Conservation (phyloP, 2,888 invertebrate species). For the Drosophila helvetica region DNA sequence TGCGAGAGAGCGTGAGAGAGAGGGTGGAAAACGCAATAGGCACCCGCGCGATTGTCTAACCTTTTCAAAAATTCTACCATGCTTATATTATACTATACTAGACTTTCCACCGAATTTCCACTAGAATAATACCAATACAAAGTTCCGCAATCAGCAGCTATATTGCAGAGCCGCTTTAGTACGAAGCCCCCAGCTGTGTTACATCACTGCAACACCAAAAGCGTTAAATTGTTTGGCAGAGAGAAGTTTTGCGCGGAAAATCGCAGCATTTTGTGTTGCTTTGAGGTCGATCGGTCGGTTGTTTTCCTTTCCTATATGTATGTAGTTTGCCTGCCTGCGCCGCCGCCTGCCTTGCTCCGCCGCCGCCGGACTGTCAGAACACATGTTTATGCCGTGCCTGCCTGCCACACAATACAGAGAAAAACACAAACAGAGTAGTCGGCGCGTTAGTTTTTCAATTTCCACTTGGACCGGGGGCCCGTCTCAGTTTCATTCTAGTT, state of each 20-base stretch:
- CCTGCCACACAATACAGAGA: not conserved
- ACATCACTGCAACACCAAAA: not conserved
- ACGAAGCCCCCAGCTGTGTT: not conserved
- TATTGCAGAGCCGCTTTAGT: not conserved
- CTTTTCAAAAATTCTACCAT: not conserved
- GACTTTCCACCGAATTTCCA: not conserved
- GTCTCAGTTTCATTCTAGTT: conserved; percentile 66
- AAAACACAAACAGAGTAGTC: conserved; percentile 26
- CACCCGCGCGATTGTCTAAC: not conserved
- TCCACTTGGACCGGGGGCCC: conserved; percentile 19
- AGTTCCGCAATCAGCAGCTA: not conserved
- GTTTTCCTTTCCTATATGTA: not conserved
- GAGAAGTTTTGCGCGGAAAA: not conserved
- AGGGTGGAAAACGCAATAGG: not conserved
- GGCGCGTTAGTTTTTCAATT: conserved; percentile 34
- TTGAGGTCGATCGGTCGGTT: not conserved
- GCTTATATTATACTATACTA: not conserved
- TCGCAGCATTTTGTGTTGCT: not conserved
- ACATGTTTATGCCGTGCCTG: not conserved
- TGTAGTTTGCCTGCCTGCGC: not conserved
- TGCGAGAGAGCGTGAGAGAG: not conserved
- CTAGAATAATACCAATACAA: not conserved
- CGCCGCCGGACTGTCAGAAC: not conserved
- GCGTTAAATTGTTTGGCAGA: not conserved
- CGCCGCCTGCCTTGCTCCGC: not conserved